Evolutionary conservation across 2,888 invertebrate genomes (phyloP).

Genomic region (Cephus nigrinus): DNA sequence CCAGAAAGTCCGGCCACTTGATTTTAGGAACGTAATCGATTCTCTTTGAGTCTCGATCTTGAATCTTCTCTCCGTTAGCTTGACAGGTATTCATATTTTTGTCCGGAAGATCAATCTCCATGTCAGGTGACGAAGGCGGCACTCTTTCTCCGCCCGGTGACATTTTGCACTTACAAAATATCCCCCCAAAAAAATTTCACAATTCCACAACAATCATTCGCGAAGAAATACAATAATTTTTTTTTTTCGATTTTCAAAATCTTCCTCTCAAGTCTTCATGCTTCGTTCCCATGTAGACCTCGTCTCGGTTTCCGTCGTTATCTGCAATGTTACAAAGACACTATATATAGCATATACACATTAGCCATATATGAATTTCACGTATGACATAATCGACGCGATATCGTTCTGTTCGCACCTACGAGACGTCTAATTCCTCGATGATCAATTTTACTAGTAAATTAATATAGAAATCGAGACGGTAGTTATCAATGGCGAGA

Average conservation of each 20-base stretch:
- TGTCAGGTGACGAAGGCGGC: constrained; percentile 21
- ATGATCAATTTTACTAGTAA: no score
- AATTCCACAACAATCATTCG: neutral
- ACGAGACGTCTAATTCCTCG: no score
- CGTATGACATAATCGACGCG: no score
- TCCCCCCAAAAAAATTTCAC: no score
- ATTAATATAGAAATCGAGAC: no score
- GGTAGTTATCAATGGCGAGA: no score
- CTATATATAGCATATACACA: no score
- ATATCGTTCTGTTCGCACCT: no score
- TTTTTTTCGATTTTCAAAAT: neutral
- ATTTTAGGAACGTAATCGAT: constrained; percentile 71
- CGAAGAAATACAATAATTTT: neutral
- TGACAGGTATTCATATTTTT: constrained; percentile 27
- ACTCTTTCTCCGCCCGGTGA: constrained; percentile 37
- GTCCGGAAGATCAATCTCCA: constrained; percentile 23
- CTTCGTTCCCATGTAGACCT: no score
- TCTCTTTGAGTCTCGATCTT: constrained; percentile 27
- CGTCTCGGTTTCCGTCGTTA: no score
- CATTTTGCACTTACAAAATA: constrained; percentile 28
- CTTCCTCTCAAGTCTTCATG: constrained; percentile 6
- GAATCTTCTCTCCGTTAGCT: constrained; percentile 65
- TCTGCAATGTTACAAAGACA: no score
- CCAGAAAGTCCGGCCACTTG: constrained; percentile 79
- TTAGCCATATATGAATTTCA: no score